A percentile compares a stretch with the other conserved stretches of the same genome.
Evolutionary conservation across 1,140 invertebrate species (phyloP).

Genomic region (Andricus grossulariae): DNA sequence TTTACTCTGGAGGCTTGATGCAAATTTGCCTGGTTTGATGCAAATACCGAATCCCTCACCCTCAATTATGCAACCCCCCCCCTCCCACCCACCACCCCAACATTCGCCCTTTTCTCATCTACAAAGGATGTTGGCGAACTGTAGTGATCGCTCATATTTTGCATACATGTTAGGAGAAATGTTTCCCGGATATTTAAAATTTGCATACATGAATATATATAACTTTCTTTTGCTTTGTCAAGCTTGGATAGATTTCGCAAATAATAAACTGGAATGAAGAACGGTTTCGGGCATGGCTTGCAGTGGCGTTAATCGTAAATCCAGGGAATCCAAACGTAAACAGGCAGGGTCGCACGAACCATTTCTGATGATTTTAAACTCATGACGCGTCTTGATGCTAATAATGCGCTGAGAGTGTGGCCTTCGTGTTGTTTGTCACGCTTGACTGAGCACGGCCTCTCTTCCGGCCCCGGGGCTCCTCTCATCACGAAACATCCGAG

Average conservation of each 20-base stretch:
- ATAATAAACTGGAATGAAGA: background rate
- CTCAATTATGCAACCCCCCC: background rate
- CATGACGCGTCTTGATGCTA: too few species aligned
- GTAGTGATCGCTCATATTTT: constrained; percentile 26
- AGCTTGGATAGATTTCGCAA: background rate
- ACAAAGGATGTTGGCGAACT: constrained; percentile 12
- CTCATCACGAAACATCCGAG: too few species aligned
- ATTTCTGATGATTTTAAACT: too few species aligned
- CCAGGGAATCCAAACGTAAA: too few species aligned
- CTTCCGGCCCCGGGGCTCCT: too few species aligned
- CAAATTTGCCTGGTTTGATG: constrained; percentile 48
- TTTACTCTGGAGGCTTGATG: constrained; percentile 52
- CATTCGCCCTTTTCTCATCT: constrained; percentile 19
- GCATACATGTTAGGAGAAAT: constrained; percentile 25
- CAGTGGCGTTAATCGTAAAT: too few species aligned
- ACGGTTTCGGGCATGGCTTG: too few species aligned
- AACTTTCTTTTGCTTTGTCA: constrained; percentile 1
- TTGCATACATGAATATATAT: constrained; percentile 18
- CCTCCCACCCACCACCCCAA: background rate
- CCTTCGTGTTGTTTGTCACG: accelerated
- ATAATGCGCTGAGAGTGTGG: too few species aligned
- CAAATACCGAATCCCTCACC: constrained; percentile 20
- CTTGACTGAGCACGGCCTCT: too few species aligned
- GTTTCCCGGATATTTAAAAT: constrained; percentile 25
- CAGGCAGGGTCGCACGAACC: too few species aligned